Evolutionary conservation across 2,113 vertebrate genomes (phyloP).

Genomic region (Rissa tridactyla): DNA sequence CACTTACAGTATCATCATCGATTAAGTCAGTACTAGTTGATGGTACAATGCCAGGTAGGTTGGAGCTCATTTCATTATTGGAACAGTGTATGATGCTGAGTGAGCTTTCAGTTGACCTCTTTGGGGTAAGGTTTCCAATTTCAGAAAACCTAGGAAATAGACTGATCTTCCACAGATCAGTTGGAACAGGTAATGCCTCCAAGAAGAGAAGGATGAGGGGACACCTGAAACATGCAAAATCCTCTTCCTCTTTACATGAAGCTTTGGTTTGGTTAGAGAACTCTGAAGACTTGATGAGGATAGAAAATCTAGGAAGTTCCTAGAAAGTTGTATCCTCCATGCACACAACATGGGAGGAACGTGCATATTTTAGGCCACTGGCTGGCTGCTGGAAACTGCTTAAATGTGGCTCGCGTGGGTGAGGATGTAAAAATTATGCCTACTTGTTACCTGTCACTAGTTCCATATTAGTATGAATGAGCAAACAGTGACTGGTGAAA

Average conservation of each 20-base stretch:
- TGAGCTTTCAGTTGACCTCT: background rate
- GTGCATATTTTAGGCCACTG: background rate
- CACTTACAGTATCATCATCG: background rate
- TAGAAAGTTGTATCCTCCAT: background rate
- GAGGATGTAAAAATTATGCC: background rate
- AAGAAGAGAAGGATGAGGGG: background rate
- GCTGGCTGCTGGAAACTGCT: background rate
- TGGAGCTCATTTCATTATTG: background rate
- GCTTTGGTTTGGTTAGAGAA: background rate
- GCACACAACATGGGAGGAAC: background rate
- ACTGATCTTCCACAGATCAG: background rate
- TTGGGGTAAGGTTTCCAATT: background rate
- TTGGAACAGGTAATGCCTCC: background rate
- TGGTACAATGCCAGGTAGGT: background rate
- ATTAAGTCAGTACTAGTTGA: background rate
- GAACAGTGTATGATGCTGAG: background rate
- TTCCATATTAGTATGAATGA: background rate
- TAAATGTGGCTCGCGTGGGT: background rate
- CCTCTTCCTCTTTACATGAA: background rate
- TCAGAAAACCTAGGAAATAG: background rate
- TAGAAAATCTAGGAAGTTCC: background rate
- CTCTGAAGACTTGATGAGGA: background rate
- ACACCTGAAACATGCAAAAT: background rate
- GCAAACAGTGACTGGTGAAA: background rate
- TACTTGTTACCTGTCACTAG: fast-evolving